Percentiles rank a stretch among this genome's conserved stretches.
phyloP scores from a whole-genome alignment of 2,113 vertebrate genomes.

The Tinamus guttatus region DNA sequence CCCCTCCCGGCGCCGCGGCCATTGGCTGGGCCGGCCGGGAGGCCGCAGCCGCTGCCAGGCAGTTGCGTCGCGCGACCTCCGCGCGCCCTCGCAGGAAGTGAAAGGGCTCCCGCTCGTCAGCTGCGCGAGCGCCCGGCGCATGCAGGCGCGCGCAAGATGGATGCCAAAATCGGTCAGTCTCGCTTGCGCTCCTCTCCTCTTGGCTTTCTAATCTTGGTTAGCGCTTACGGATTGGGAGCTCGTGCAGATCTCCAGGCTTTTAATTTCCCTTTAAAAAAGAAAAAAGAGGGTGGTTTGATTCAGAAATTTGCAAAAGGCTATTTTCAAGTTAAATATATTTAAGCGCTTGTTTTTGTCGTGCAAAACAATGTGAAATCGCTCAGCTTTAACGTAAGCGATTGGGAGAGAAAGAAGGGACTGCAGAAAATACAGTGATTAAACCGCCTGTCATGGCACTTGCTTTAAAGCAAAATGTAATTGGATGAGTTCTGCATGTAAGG shows the following conservation, averaged over 20 bases:
- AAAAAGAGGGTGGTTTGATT: not conserved
- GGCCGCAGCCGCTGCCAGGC: not conserved
- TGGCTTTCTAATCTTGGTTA: not conserved
- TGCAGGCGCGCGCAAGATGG: conserved; percentile 86
- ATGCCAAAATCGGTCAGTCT: conserved; percentile 88
- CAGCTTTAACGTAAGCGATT: not conserved
- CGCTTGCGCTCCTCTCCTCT: not conserved
- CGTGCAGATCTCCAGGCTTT: not conserved
- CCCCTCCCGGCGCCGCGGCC: not conserved
- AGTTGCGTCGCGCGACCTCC: not conserved
- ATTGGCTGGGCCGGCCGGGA: not conserved
- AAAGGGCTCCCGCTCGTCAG: conserved; percentile 25
- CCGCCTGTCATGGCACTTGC: not conserved
- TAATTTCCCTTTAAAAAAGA: not conserved
- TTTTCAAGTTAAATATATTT: not conserved
- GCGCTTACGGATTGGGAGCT: accelerated
- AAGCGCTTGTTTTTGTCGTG: not conserved
- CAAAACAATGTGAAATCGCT: accelerated
- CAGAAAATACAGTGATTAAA: not conserved
- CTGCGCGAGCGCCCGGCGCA: conserved; percentile 51
- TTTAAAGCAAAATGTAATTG: conserved; percentile 70
- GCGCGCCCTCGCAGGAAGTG: conserved; percentile 73
- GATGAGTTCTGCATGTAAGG: conserved; percentile 75
- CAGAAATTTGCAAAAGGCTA: not conserved
- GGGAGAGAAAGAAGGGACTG: not conserved